Evolutionary conservation across 2,797 vertebrate species (phyloP).

Genomic region (Chelidonichthys spinosus): DNA sequence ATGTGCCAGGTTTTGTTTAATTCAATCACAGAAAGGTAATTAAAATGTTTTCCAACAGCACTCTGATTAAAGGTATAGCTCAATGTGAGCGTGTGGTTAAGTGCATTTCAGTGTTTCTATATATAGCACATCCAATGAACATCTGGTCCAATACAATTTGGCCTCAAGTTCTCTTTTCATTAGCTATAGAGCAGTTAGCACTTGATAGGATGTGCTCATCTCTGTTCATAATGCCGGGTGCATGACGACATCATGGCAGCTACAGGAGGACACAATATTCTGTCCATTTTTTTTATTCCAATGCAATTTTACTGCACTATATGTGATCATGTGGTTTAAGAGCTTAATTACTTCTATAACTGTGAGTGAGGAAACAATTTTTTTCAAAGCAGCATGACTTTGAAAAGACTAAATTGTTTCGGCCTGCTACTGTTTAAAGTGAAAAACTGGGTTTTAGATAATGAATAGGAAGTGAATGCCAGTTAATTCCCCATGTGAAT

Average conservation of each 20-base stretch:
- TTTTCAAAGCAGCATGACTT: background rate
- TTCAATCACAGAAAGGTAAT: slow-evolving; percentile 58
- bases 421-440: background rate
- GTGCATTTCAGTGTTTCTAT: slow-evolving; percentile 59
- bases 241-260: slow-evolving; percentile 54
- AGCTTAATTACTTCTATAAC: background rate
- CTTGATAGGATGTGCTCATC: slow-evolving; percentile 75
- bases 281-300: slow-evolving; percentile 27
- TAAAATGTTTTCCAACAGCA: slow-evolving; percentile 60
- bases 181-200: slow-evolving; percentile 76
- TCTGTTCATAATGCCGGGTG: slow-evolving; percentile 66
- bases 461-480: background rate
- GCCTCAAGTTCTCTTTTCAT: slow-evolving; percentile 75
- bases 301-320: background rate
- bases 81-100: slow-evolving; percentile 27
- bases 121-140: slow-evolving; percentile 61
- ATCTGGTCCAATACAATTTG: slow-evolving; percentile 79
- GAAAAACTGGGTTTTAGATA: no score
- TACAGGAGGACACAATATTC: slow-evolving; percentile 16
- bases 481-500: background rate
- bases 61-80: slow-evolving; percentile 64
- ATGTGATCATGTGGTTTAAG: background rate
- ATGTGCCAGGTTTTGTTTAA: slow-evolving; percentile 42
- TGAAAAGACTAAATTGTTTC: background rate
- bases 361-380: background rate